Evolutionary conservation across 2,113 vertebrate species (phyloP), one percentile per base, ranked within the genome.

Genomic region (Hucho hucho): DNA sequence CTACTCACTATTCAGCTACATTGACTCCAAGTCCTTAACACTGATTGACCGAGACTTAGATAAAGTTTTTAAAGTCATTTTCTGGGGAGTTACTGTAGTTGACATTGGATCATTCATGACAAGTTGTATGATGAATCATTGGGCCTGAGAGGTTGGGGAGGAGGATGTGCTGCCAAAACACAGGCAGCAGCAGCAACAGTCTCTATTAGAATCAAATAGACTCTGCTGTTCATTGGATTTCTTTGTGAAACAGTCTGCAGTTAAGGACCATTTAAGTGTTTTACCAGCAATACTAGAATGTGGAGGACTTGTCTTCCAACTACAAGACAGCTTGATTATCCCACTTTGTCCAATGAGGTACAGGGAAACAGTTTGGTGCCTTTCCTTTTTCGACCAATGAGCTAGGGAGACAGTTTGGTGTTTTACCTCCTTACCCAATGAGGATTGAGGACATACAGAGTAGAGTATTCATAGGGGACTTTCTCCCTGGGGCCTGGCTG

Each of bases 1-100:
- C 68, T 25, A 46, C 65, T 75, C 58, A 68, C 25, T 49, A 37
- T 29, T 25, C 22, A n/a, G 29, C 22, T 47, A 63, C 69, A 64
- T 22, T 29, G 32, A 46, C 74, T 61, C 20, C 24, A 61, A 61
- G 25, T 9, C 65, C 18, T 53, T 53, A 53, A 37, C 28, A 67
- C 65, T 12, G 28, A 67, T 22, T 37, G 70, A 72, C 16, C 22
- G 70, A 37, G 58, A 28, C 58, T 47, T 6, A 22, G 26, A 43
- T 28, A 0, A 14, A 29, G 25, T 28, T 43, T 43, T 56, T 14
- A 5, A 56, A 56, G 53, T 56, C 0, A 4, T 56, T 18, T 56
- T 56, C 9, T 37, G 7, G 37, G 7, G 37, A 37, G 37, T 43
- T 43, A 43, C 37, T 56, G 16, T 20, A 20, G 53, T 56, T 56